These are phyloP conservation scores for Drosophila acutilabella DNA, from an alignment of 2,888 invertebrate species.

Conservation along the genomic window DNA sequence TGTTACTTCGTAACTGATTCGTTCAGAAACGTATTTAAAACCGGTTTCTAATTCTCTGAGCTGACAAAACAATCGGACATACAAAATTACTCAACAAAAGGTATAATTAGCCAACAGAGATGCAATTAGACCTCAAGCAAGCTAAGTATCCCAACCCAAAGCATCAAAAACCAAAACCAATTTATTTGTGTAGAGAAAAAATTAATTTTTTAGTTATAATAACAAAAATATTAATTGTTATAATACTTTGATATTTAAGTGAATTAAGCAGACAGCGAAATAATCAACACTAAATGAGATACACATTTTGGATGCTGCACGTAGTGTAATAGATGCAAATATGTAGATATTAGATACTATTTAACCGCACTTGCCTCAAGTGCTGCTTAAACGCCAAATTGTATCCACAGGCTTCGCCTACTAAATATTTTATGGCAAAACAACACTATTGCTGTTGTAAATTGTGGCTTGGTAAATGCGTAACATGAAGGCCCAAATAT, in stretches of 20 bases:
- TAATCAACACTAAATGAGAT: conserved; percentile 3
- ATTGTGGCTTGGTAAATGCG: conserved; percentile 62
- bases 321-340: background rate
- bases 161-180: background rate
- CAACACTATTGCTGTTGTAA: conserved; percentile 58
- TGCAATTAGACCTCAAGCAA: conserved; percentile 53
- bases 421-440: conserved; percentile 60
- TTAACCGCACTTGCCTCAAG: conserved; percentile 14
- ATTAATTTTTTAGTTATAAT: background rate
- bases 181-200: conserved; percentile 2
- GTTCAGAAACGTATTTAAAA: conserved; percentile 62
- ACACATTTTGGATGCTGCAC: background rate
- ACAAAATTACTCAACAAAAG: conserved; percentile 30
- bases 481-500: conserved; percentile 47
- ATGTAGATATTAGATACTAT: conserved; percentile 18
- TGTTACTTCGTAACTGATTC: conserved; percentile 29
- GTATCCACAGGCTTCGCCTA: conserved; percentile 29
- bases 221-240: background rate
- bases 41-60: conserved; percentile 51
- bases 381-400: conserved; percentile 1
- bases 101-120: conserved; percentile 54
- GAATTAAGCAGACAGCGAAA: conserved; percentile 3
- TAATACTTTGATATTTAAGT: conserved; percentile 2
- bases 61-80: conserved; percentile 39
- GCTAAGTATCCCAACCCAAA: conserved; percentile 7